These are phyloP conservation scores for Acropternis orthonyx DNA, from an alignment of 2,797 vertebrate genomes.

Conservation along the genomic window DNA sequence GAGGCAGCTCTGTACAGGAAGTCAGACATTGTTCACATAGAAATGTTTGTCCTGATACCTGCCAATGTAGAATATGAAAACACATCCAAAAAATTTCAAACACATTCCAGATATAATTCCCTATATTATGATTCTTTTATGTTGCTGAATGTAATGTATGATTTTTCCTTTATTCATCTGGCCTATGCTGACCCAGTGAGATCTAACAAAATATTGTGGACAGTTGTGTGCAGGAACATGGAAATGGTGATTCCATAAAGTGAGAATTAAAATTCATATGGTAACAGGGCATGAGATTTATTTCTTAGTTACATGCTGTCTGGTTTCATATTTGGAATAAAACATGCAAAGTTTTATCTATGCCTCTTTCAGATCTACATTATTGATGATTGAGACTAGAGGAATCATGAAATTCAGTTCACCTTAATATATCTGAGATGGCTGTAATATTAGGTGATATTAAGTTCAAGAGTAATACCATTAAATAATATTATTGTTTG, in stretches of 20 bases:
- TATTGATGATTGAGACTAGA: background rate
- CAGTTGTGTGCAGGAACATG: background rate
- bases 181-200: background rate
- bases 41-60: conserved; percentile 9
- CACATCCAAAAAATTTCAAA: background rate
- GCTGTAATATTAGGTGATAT: background rate
- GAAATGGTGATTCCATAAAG: background rate
- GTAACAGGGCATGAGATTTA: background rate
- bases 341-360: background rate
- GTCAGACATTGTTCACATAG: background rate
- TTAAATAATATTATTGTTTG: background rate
- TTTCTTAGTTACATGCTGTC: background rate
- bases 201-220: background rate
- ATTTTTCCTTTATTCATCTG: background rate
- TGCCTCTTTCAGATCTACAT: background rate
- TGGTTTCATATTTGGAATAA: background rate
- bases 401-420: background rate
- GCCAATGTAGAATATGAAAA: conserved; percentile 27
- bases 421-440: background rate
- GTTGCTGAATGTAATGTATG: background rate
- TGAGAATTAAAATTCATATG: background rate
- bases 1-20: background rate
- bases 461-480: background rate
- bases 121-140: background rate
- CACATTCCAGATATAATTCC: conserved; percentile 22